Conservation (phyloP, 2,888 invertebrate genomes). For the Ceratothoa steindachneri region DNA sequence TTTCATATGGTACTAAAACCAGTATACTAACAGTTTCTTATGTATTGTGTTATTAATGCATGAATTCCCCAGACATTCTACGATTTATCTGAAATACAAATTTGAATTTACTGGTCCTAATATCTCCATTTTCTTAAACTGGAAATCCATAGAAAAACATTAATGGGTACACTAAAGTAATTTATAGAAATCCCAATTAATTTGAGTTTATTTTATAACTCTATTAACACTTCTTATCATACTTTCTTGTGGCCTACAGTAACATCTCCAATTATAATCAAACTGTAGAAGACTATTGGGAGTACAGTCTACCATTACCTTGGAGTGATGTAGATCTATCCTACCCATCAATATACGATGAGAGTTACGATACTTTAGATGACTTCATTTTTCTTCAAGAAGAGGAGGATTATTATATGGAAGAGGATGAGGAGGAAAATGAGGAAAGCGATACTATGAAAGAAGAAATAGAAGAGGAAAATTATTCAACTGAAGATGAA, state of each 20-base stretch:
- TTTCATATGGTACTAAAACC: too few species aligned
- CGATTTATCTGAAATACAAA: too few species aligned
- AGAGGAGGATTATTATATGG: slow-evolving; percentile 30
- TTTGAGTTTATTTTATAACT: too few species aligned
- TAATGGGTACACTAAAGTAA: too few species aligned
- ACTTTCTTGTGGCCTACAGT: slow-evolving; percentile 4
- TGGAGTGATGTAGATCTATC: slow-evolving; percentile 41
- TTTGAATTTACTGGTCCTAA: too few species aligned
- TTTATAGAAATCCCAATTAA: too few species aligned
- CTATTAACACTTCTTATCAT: slow-evolving; percentile 8
- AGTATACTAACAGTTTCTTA: too few species aligned
- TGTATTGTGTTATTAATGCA: not conserved
- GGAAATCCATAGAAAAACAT: too few species aligned
- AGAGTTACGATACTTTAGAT: slow-evolving; percentile 26
- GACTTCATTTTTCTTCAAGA: slow-evolving; percentile 41
- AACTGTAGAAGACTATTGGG: slow-evolving; percentile 15
- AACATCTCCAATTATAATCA: slow-evolving; percentile 14
- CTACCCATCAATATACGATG: slow-evolving; percentile 38
- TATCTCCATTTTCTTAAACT: too few species aligned
- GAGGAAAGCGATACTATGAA: slow-evolving; percentile 1
- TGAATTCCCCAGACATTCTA: too few species aligned
- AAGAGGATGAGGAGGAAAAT: slow-evolving; percentile 16
- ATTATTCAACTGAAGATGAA: not conserved
- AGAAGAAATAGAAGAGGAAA: slow-evolving; percentile 6
- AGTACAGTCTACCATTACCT: slow-evolving; percentile 31